phyloP scores from a whole-genome alignment of 2,888 invertebrate genomes.

The Mamestra brassicae region DNA sequence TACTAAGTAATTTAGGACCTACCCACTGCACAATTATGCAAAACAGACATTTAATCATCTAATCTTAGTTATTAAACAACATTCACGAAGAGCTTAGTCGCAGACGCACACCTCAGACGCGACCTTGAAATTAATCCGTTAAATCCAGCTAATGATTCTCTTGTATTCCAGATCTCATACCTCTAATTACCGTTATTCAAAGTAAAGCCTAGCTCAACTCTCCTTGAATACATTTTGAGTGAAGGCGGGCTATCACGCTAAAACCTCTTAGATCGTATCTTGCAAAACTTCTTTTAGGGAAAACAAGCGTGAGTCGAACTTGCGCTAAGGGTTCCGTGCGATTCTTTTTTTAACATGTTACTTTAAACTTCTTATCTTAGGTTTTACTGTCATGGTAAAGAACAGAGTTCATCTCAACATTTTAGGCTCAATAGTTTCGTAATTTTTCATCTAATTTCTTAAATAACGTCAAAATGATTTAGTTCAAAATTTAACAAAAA shows the following conservation, averaged over 20 bases:
- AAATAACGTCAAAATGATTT: no score
- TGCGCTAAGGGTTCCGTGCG: no score
- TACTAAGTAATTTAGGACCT: neutral
- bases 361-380: no score
- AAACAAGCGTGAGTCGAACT: neutral
- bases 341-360: no score
- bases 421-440: no score
- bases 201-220: conserved; percentile 45
- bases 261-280: conserved; percentile 17
- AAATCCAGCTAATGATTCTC: conserved; percentile 52
- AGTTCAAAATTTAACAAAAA: no score
- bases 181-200: conserved; percentile 57
- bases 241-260: conserved; percentile 30
- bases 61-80: conserved; percentile 10
- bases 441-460: no score
- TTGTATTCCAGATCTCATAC: conserved; percentile 42
- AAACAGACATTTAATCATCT: neutral
- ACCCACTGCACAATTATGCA: neutral
- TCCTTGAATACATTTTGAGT: conserved; percentile 46
- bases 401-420: no score
- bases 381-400: no score
- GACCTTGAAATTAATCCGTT: conserved; percentile 44
- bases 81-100: conserved; percentile 30
- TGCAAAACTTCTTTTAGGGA: conserved; percentile 38
- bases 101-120: conserved; percentile 16